Conservation (phyloP, 2,113 vertebrate genomes). For the Corythornis vintsioides region DNA sequence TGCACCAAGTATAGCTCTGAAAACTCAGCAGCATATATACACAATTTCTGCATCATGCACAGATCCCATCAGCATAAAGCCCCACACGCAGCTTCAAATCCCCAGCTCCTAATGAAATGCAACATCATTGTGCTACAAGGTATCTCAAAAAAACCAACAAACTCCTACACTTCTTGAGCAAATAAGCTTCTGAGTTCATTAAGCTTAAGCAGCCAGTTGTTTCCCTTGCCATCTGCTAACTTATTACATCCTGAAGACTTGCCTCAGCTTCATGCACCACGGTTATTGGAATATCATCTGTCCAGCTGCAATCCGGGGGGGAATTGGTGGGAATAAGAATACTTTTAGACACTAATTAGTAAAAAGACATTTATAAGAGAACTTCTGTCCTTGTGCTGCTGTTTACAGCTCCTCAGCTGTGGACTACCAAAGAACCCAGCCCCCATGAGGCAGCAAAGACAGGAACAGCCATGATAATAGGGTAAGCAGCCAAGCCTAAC, state of each 20-base stretch:
- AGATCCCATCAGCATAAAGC: not conserved
- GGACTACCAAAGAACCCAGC: not conserved
- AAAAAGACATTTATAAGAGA: not conserved
- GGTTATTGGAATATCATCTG: not conserved
- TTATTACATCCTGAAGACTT: not conserved
- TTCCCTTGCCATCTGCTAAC: not conserved
- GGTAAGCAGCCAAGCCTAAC: constrained; percentile 4
- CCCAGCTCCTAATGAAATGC: not conserved
- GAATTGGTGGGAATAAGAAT: not conserved
- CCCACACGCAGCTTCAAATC: not conserved
- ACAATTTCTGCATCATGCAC: not conserved
- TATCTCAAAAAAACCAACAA: not conserved
- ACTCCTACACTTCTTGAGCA: not conserved
- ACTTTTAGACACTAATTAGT: not conserved
- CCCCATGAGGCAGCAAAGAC: not conserved
- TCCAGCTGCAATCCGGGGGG: not conserved
- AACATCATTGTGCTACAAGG: not conserved
- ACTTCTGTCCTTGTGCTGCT: not conserved
- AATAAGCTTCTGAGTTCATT: constrained; percentile 1
- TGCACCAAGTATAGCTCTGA: not conserved
- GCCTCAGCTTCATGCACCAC: not conserved
- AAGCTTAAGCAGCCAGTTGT: not conserved
- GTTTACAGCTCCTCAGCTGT: not conserved
- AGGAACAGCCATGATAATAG: not conserved
- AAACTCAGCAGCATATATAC: not conserved